phyloP scores from a whole-genome alignment of 2,888 invertebrate species.

The Pristionchus maxplancki region DNA sequence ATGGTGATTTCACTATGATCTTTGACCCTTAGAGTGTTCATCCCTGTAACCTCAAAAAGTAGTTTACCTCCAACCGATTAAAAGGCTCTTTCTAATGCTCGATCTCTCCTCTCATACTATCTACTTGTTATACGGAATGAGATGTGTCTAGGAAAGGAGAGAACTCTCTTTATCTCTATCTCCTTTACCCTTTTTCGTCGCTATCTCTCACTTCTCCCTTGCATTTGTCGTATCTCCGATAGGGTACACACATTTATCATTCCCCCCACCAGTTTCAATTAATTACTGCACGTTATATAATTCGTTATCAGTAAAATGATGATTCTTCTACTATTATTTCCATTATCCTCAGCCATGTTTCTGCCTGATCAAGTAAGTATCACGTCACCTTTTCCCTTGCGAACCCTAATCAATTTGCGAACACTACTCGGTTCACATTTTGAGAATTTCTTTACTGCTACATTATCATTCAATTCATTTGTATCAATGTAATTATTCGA shows the following conservation, averaged over 20 bases:
- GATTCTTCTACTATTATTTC: conserved; percentile 1
- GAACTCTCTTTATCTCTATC: conserved; percentile 27
- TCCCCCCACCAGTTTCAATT: not conserved
- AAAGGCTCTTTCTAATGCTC: not conserved
- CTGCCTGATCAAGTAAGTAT: not conserved
- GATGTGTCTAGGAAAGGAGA: not conserved
- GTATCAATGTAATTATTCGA: conserved; percentile 20
- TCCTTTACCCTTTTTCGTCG: not conserved
- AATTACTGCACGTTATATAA: not conserved
- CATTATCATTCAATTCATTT: not conserved
- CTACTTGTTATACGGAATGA: not conserved
- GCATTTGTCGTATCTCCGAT: not conserved
- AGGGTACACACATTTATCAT: conserved; percentile 37
- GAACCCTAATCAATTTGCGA: conserved; percentile 27
- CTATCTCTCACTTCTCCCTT: conserved; percentile 1
- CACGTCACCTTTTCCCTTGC: not conserved
- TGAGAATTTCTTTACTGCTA: not conserved
- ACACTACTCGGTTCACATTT: not conserved
- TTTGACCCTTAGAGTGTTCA: not conserved
- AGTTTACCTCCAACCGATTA: not conserved
- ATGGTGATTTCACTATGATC: no score
- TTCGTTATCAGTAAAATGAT: not conserved
- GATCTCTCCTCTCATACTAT: not conserved
- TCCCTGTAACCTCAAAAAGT: not conserved
- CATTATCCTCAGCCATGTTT: not conserved